Evolutionary conservation across 1,140 invertebrate species (phyloP), one percentile per base, ranked within the genome.

Genomic region (Atta texana): DNA sequence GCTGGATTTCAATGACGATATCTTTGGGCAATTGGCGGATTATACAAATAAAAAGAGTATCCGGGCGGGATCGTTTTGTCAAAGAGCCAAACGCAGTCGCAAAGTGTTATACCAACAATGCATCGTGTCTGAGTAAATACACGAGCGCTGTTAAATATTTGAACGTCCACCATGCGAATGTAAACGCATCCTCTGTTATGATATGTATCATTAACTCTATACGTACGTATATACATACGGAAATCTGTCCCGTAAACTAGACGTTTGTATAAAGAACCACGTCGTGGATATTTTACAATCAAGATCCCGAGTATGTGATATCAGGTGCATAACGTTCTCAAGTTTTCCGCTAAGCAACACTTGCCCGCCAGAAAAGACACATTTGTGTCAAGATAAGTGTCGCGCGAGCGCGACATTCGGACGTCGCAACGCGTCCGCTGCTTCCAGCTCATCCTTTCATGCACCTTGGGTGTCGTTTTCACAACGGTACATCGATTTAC

Each of bases 401-500:
- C 31, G 49, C 44, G 12, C 31, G 14, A 55, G 39, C 49, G 18
- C 49, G 21, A n/a, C 10, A 63, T 39, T 86, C 51, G 69, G n/a
- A 75, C n/a, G 6, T 72, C 59, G 8, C 55, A 8, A 59, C 31
- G 24, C 24, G 21, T 63, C 57, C 2, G 24, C 28, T n/a, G n/a
- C 31, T 2, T 59, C 51, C 31, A 49, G 6, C 39, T 59, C 53
- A 49, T 75, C 24, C n/a, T 18, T 31, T 72, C 21, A 3, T 57
- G 24, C 21, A 59, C 77, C 64, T 31, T 24, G 28, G 39, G 18
- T 39, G 21, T 57, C 57, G 72, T 87, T 64, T 44, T 75, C 87
- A 14, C 71, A 63, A 85, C 63, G 72, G 88, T 88, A 77, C 80
- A 61, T 88, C 88, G 87, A 89, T 89, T 86, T 89, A 89, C 59